Conservation (phyloP, 2,888 invertebrate genomes). For the Nasonia oneida region DNA sequence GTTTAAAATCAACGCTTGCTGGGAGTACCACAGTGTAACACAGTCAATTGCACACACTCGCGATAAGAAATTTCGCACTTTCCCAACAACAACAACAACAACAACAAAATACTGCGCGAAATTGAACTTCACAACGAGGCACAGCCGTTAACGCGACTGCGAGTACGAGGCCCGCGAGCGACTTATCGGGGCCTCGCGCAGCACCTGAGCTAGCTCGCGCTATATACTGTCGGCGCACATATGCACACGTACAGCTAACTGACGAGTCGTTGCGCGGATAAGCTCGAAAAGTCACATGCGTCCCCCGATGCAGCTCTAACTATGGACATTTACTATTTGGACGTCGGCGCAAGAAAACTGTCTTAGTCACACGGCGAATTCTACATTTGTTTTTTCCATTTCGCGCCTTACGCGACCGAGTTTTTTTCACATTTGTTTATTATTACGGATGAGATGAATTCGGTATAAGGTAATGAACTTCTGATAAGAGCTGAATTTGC, state of each 20-base stretch:
- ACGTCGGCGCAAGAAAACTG: background rate
- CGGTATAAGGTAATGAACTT: background rate
- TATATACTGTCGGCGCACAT: background rate
- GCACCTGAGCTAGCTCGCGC: slow-evolving; percentile 5
- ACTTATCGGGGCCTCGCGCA: slow-evolving; percentile 18
- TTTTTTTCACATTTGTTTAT: background rate
- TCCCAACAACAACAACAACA: background rate
- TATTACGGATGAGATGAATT: background rate
- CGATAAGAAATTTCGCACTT: background rate
- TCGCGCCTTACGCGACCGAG: background rate
- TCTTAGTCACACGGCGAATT: background rate
- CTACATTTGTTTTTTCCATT: background rate
- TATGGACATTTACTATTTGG: slow-evolving; percentile 9
- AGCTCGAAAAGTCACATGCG: slow-evolving; percentile 9
- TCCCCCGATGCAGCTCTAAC: background rate
- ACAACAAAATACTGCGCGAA: background rate
- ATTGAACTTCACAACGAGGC: background rate
- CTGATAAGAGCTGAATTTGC: background rate
- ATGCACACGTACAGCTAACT: background rate
- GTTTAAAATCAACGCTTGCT: no score
- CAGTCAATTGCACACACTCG: background rate
- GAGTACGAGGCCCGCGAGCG: slow-evolving; percentile 3
- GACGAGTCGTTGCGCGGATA: background rate
- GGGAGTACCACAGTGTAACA: no score
- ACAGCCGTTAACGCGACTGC: background rate